Conservation (phyloP, 1,140 invertebrate genomes). For the Lethrus apterus region DNA sequence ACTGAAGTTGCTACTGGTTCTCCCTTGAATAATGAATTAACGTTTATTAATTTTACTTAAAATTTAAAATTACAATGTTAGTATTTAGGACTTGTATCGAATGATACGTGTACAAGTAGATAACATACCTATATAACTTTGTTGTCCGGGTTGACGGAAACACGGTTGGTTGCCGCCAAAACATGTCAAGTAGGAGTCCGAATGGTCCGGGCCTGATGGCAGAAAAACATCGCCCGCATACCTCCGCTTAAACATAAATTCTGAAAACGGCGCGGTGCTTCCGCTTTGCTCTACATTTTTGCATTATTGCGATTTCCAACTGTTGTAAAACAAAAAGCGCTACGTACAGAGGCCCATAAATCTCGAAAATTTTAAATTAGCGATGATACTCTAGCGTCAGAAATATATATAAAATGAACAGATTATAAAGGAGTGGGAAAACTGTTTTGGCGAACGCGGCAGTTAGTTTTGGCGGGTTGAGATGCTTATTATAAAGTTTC, state of each 20-base stretch:
- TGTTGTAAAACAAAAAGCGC: conserved; percentile 3
- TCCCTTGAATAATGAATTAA: too few relatives aligned
- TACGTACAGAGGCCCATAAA: conserved; percentile 8
- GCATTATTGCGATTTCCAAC: conserved; percentile 9
- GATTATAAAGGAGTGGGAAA: conserved; percentile 6
- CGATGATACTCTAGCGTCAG: conserved; percentile 1
- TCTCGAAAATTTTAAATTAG: conserved; percentile 6
- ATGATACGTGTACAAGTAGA: too few relatives aligned
- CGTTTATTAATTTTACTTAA: too few relatives aligned
- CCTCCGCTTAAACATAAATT: conserved; percentile 6
- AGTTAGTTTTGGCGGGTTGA: conserved; percentile 10
- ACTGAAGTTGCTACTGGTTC: too few relatives aligned
- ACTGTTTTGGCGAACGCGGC: conserved; percentile 3
- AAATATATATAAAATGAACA: conserved; percentile 7
- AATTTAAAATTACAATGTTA: too few relatives aligned
- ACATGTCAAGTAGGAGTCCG: too few relatives aligned
- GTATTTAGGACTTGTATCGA: too few relatives aligned
- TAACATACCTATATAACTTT: too few relatives aligned
- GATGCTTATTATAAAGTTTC: conserved; percentile 13
- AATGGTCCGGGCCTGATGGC: too few relatives aligned
- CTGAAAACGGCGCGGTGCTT: neutral
- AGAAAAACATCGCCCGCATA: too few relatives aligned
- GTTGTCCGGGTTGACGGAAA: too few relatives aligned
- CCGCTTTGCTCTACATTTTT: conserved; percentile 9
- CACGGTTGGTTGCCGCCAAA: too few relatives aligned